These are phyloP conservation scores for Aphodius granarius DNA, from an alignment of 2,888 invertebrate genomes.

Conservation along the genomic window DNA sequence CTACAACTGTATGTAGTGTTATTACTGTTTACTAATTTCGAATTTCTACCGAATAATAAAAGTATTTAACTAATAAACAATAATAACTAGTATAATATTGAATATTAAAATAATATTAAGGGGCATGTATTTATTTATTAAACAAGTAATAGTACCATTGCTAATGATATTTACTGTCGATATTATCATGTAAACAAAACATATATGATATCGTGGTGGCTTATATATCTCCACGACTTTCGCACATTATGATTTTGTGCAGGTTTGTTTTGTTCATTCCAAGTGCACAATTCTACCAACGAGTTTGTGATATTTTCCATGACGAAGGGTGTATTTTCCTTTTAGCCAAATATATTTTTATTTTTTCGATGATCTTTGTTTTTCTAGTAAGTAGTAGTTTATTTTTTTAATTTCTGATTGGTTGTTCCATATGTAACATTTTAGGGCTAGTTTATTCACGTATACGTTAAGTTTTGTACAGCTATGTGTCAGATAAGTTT, in stretches of 20 bases:
- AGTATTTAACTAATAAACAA: slow-evolving; percentile 16
- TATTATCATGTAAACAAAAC: slow-evolving; percentile 17
- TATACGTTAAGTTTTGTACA: too few species aligned
- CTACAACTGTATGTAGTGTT: neutral
- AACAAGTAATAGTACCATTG: neutral
- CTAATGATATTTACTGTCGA: slow-evolving; percentile 20
- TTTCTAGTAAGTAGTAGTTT: neutral
- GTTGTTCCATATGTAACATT: neutral
- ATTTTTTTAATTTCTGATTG: neutral
- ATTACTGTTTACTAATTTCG: neutral
- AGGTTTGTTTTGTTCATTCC: slow-evolving; percentile 17
- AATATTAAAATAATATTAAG: slow-evolving; percentile 21
- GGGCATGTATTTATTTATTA: slow-evolving; percentile 27
- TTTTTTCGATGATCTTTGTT: neutral
- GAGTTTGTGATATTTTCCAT: slow-evolving; percentile 22
- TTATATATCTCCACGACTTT: neutral
- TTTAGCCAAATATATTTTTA: neutral
- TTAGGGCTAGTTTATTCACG: neutral
- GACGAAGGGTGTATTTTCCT: neutral
- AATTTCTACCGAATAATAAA: slow-evolving; percentile 4
- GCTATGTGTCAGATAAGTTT: too few species aligned
- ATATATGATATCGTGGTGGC: slow-evolving; percentile 14
- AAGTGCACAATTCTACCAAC: slow-evolving; percentile 18
- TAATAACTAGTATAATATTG: slow-evolving; percentile 19
- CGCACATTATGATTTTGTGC: slow-evolving; percentile 5